Evolutionary conservation across 2,113 vertebrate species (phyloP), one percentile per base, ranked within the genome.

Genomic region (Emydocephalus ijimae): DNA sequence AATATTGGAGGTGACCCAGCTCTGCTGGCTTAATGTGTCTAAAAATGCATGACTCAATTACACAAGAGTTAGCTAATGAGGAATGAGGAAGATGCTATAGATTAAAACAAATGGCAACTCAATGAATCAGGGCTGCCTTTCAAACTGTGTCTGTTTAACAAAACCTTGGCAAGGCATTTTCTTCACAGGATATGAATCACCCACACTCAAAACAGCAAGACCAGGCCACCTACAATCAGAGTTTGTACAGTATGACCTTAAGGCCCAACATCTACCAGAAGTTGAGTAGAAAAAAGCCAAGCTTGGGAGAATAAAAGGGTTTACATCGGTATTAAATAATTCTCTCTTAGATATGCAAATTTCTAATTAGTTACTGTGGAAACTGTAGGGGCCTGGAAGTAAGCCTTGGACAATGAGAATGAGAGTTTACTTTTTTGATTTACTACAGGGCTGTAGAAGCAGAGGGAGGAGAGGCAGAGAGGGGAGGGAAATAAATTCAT

Each of bases 241-340:
- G 97, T 98, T 98, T 98, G 97, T 98, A 98, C 98, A 98, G 97
- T 98, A 97, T 98, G 98, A 98, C 98, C 98, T 98, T 94, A 92
- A 97, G 97, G 97, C 96, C 97, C 97, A 97, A 97, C 94, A 97
- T 98, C 97, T 97, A 98, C 97, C 97, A 97, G 96, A 97, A 98
- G 97, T 97, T 98, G 98, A 97, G 97, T 97, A 96, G 98, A 96
- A 96, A 98, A 98, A 97, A 96, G 97, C 97, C 97, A 98, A 96
- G 96, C 96, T 97, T 94, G 93, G 95, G 96, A 97, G 97, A 97
- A 98, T 97, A 97, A 98, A 98, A 97, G 97, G 96, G 95, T 96
- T 98, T 97, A 98, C 96, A 98, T 97, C 96, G 96, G 98, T 98
- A 98, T 98, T 98, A 98, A 98, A 98, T 98, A 98, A 98, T 98